These are phyloP conservation scores for Drosophila tani DNA, from an alignment of 1,140 invertebrate species.

Conservation along the genomic window DNA sequence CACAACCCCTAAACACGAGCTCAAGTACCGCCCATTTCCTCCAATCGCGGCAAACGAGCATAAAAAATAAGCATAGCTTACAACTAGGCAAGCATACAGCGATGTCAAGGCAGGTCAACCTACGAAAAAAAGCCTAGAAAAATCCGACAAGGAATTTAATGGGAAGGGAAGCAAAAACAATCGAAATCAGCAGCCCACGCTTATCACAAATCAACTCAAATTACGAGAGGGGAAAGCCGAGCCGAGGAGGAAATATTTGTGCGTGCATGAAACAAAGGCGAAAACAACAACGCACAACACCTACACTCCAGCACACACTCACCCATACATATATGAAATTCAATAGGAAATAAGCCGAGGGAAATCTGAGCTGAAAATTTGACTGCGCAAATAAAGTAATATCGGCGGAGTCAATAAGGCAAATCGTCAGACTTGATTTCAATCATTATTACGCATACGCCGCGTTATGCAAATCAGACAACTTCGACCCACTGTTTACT, in stretches of 20 bases:
- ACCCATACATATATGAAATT: slow-evolving; percentile 47
- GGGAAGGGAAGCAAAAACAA: slow-evolving; percentile 51
- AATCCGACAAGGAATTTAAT: slow-evolving; percentile 12
- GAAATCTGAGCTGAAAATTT: slow-evolving; percentile 32
- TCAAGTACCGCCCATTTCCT: slow-evolving; percentile 11
- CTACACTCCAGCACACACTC: slow-evolving; percentile 44
- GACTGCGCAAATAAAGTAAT: slow-evolving; percentile 61
- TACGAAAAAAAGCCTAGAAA: slow-evolving; percentile 12
- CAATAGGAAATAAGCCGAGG: slow-evolving; percentile 13
- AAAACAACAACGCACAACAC: slow-evolving; percentile 29
- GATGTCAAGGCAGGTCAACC: slow-evolving; percentile 53
- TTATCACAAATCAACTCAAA: slow-evolving; percentile 78
- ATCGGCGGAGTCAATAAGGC: slow-evolving; percentile 60
- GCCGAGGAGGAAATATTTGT: slow-evolving; percentile 55
- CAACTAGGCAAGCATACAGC: slow-evolving; percentile 38
- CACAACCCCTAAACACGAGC: slow-evolving; percentile 38
- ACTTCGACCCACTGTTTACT: slow-evolving; percentile 8
- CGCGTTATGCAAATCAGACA: slow-evolving; percentile 70
- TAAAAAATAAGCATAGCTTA: slow-evolving; percentile 51
- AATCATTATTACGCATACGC: slow-evolving; percentile 76
- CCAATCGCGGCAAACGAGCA: slow-evolving; percentile 52
- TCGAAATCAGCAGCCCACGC: slow-evolving; percentile 49
- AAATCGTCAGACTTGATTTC: slow-evolving; percentile 54
- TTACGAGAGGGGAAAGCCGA: slow-evolving; percentile 51
- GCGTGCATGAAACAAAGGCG: slow-evolving; percentile 64